Percentiles rank a stretch among this genome's conserved stretches.
These are phyloP conservation scores for Chelonia mydas DNA, from an alignment of 2,797 vertebrate genomes.

Conservation along the genomic window DNA sequence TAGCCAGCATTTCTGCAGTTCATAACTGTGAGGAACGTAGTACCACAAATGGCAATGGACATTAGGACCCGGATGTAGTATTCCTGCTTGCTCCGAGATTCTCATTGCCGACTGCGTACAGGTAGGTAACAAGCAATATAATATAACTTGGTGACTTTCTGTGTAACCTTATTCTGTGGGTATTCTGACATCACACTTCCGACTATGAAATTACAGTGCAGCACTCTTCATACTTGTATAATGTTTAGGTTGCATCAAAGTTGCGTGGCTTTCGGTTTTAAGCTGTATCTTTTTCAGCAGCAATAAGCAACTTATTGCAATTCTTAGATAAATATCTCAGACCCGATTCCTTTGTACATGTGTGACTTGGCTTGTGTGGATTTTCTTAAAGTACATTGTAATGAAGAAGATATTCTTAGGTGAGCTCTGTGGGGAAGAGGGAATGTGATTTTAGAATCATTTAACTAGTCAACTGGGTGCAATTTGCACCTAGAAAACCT, in stretches of 20 bases:
- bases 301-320: constrained; percentile 73
- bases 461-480: constrained; percentile 38
- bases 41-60: constrained; percentile 99
- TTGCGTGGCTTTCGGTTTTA: constrained; percentile 76
- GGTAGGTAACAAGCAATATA: constrained; percentile 95
- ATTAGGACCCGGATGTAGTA: constrained; percentile 99
- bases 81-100: constrained; percentile 95
- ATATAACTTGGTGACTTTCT: constrained; percentile 89
- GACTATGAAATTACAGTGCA: constrained; percentile 98
- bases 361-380: constrained; percentile 76
- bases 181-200: constrained; percentile 98
- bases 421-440: constrained; percentile 75
- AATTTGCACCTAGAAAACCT: constrained; percentile 58
- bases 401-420: constrained; percentile 68
- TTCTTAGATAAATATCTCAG: constrained; percentile 79
- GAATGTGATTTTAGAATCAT: constrained; percentile 67
- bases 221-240: constrained; percentile 83
- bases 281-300: constrained; percentile 78
- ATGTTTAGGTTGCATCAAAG: constrained; percentile 76
- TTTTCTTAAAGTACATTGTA: constrained; percentile 76
- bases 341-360: constrained; percentile 79
- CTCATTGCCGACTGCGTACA: constrained; percentile 96
- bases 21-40: constrained; percentile 99
- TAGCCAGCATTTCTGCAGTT: constrained; percentile 97
- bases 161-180: constrained; percentile 86